These are phyloP conservation scores for Galbula dea DNA, from an alignment of 2,113 vertebrate genomes.

Conservation along the genomic window DNA sequence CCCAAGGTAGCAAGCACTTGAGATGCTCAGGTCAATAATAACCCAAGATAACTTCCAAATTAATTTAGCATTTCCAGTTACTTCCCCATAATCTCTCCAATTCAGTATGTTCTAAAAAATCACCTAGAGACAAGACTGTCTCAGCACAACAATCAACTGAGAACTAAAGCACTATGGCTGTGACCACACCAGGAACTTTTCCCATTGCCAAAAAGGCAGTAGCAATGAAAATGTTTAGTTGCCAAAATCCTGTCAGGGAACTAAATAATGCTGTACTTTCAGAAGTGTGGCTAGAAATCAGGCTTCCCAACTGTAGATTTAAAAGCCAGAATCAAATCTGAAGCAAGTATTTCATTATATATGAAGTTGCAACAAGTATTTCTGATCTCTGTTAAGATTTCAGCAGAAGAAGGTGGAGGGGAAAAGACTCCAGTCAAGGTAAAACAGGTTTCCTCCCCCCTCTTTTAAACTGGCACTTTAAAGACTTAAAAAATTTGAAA, in stretches of 20 bases:
- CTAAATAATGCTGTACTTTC: background rate
- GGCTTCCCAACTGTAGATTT: background rate
- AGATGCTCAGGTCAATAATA: background rate
- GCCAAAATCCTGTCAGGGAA: background rate
- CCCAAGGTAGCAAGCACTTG: background rate
- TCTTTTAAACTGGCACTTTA: background rate
- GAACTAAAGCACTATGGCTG: background rate
- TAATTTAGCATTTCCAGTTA: background rate
- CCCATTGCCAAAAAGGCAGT: background rate
- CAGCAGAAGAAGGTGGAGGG: background rate
- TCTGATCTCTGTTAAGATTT: background rate
- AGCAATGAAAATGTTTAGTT: background rate
- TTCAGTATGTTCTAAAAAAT: background rate
- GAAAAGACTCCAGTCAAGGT: background rate
- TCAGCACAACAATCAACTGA: background rate
- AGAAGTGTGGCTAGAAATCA: background rate
- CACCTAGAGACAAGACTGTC: background rate
- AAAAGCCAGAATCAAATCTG: background rate
- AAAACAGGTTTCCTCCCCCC: background rate
- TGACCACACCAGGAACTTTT: background rate
- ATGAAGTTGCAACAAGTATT: background rate
- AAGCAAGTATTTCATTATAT: background rate
- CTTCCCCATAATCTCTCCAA: background rate
- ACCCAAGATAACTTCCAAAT: background rate
- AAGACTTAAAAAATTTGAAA: background rate